Evolutionary conservation across 2,888 invertebrate species (phyloP), one percentile per base, ranked within the genome.

Genomic region (Spilarctia lutea): DNA sequence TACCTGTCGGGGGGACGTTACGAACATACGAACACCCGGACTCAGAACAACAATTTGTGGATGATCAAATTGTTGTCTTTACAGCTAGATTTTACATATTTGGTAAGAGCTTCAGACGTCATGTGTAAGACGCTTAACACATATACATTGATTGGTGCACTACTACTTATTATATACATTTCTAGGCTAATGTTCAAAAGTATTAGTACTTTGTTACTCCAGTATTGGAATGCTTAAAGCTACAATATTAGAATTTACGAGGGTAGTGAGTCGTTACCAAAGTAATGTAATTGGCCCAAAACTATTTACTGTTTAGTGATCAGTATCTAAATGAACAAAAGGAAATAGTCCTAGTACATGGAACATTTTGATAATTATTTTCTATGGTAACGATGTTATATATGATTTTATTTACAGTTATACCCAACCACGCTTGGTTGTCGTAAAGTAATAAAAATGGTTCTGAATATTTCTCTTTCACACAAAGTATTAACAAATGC

Each of bases 191-290:
- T 67, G 24, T 67, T 27, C 8, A n/a, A 42, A 42, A 11, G 18
- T 24, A 39, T 42, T 42, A 42, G 42, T 18, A 7, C 27, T 42
- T 42, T 42, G 42, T 67, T 42, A 67, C 39, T 42, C 20, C 30
- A 30, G 30, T 42, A 67, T 27, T 39, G 3, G 13, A 24, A 6
- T 11, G 13, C n/a, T 66, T 42, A 66, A 39, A n/a, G n/a, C 11
- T 13, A 16, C 66, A 66, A 66, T n/a, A 39, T 66, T 18, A 42
- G 35, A 16, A n/a, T 67, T 67, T 67, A 67, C n/a, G 66, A 10
- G 18, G 27, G 56, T 67, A 27, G 42, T 67, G 6, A 42, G 6
- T 27, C 42, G 13, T 56, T 35, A 42, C 35, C 42, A 67, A 42
- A 16, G 27, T 42, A 67, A 67, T 67, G 56, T 56, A 56, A 56